Percentiles rank a stretch among this genome's conserved stretches.
phyloP scores from a whole-genome alignment of 1,140 invertebrate genomes.

The Anagrus nilaparvatae region DNA sequence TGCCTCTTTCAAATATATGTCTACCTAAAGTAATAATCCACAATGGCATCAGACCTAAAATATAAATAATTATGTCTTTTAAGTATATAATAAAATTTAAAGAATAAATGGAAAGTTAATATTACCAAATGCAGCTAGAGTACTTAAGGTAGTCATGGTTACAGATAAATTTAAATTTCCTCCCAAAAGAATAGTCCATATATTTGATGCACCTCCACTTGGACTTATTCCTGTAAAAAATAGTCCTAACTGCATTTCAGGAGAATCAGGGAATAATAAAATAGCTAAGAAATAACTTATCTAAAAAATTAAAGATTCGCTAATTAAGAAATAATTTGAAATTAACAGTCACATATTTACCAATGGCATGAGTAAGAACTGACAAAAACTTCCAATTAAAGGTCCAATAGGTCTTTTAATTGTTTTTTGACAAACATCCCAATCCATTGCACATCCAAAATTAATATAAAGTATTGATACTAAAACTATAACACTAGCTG shows the following conservation, averaged over 20 bases:
- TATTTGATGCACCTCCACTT: slow-evolving; percentile 90
- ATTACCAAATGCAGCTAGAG: slow-evolving; percentile 69
- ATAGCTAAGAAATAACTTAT: slow-evolving; percentile 66
- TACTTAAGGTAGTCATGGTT: slow-evolving; percentile 87
- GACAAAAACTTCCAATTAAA: slow-evolving; percentile 67
- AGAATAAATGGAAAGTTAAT: slow-evolving; percentile 6
- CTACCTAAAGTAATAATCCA: slow-evolving; percentile 92
- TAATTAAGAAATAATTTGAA: neutral
- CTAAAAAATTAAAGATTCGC: slow-evolving; percentile 46
- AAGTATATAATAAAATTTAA: slow-evolving; percentile 1
- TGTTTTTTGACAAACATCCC: slow-evolving; percentile 57
- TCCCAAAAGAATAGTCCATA: slow-evolving; percentile 80
- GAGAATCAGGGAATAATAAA: slow-evolving; percentile 57
- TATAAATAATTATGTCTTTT: slow-evolving; percentile 17
- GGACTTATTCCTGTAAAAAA: slow-evolving; percentile 88
- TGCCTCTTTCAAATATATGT: slow-evolving; percentile 60
- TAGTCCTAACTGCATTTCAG: slow-evolving; percentile 70
- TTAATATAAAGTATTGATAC: slow-evolving; percentile 84
- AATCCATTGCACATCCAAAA: slow-evolving; percentile 85
- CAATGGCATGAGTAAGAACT: slow-evolving; percentile 84
- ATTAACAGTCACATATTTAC: slow-evolving; percentile 42
- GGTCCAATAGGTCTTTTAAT: slow-evolving; percentile 73
- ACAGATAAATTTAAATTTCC: slow-evolving; percentile 85
- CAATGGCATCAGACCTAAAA: slow-evolving; percentile 81
- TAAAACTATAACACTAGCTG: slow-evolving; percentile 63